A percentile compares a stretch with the other conserved stretches of the same genome.
phyloP scores from a whole-genome alignment of 2,113 vertebrate species.

The Alectura lathami region DNA sequence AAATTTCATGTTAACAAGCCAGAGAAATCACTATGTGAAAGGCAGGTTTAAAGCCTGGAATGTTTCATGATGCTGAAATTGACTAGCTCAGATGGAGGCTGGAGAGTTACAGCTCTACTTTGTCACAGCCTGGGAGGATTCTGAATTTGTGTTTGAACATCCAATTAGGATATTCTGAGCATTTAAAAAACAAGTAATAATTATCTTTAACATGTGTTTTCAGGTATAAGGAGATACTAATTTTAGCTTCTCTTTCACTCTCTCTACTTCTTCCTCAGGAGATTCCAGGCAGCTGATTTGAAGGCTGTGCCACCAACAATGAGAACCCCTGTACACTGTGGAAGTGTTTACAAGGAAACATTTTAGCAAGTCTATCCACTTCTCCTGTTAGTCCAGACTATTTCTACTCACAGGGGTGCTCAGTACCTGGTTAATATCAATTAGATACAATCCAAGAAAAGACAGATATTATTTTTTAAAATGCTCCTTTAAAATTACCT shows the following conservation, averaged over 20 bases:
- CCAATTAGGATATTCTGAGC: not conserved
- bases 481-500: not conserved
- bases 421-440: not conserved
- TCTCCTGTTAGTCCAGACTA: not conserved
- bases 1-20: not conserved
- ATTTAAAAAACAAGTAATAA: not conserved
- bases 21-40: not conserved
- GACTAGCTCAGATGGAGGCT: not conserved
- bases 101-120: not conserved
- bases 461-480: not conserved
- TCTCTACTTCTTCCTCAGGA: not conserved
- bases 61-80: not conserved
- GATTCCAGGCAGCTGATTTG: not conserved
- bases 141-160: not conserved
- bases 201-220: not conserved
- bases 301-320: not conserved
- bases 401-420: not conserved
- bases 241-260: not conserved
- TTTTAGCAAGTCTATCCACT: not conserved
- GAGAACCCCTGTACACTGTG: accelerated
- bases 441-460: not conserved
- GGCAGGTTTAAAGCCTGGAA: not conserved
- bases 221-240: accelerated
- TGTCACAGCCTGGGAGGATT: not conserved
- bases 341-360: not conserved